Conservation (phyloP, 2,113 vertebrate species). For the Sus scrofa region DNA sequence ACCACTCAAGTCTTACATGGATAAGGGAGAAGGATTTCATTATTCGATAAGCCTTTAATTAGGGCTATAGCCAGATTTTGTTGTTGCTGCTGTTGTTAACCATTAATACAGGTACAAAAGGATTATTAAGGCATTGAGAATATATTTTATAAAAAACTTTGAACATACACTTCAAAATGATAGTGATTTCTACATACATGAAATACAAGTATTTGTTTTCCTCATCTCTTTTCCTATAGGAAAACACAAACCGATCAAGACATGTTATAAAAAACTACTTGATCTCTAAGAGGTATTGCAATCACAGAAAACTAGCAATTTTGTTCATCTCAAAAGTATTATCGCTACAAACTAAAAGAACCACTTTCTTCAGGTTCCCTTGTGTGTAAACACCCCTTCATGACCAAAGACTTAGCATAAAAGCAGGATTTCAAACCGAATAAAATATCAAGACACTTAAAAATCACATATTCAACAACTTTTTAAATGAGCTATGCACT, state of each 20-base stretch:
- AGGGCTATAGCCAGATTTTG: neutral
- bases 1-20: neutral
- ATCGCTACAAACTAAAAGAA: neutral
- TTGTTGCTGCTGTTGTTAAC: neutral
- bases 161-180: neutral
- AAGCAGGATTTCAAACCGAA: conserved; percentile 19
- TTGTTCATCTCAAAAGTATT: conserved; percentile 36
- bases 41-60: neutral
- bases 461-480: neutral
- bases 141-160: neutral
- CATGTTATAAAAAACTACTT: neutral
- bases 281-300: neutral
- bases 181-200: neutral
- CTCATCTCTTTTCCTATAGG: neutral
- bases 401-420: neutral
- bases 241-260: neutral
- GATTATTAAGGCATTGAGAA: neutral
- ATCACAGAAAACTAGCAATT: neutral
- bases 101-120: neutral
- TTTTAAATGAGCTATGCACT: neutral
- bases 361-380: neutral
- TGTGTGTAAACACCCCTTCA: neutral
- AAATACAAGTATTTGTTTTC: neutral
- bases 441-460: neutral
- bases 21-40: neutral